Percentiles rank a stretch among this genome's conserved stretches.
phyloP scores from a whole-genome alignment of 2,113 vertebrate genomes.

The Nothobranchius kuhntae region DNA sequence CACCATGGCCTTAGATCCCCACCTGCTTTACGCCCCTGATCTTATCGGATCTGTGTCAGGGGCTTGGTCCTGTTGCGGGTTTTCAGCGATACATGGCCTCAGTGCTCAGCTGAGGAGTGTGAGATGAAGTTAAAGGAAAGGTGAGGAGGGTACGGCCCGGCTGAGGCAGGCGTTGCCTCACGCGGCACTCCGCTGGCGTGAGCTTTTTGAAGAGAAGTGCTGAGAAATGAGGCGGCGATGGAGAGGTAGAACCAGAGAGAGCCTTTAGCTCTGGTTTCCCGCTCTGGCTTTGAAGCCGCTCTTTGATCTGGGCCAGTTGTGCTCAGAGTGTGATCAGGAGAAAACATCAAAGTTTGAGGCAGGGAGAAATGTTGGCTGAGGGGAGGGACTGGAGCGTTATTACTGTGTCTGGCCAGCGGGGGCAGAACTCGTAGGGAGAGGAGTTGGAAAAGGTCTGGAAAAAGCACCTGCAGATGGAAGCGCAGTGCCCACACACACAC shows the following conservation, averaged over 20 bases:
- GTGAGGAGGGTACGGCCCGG: slow-evolving; percentile 48
- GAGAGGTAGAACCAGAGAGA: slow-evolving; percentile 39
- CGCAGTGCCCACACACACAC: neutral
- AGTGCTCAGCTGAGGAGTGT: slow-evolving; percentile 31
- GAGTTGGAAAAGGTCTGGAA: slow-evolving; percentile 15
- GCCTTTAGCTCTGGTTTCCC: slow-evolving; percentile 76
- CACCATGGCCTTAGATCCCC: slow-evolving; percentile 69
- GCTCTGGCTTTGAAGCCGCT: slow-evolving; percentile 76
- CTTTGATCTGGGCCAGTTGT: slow-evolving; percentile 79
- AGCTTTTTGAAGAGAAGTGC: slow-evolving; percentile 67
- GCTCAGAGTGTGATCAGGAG: slow-evolving; percentile 75
- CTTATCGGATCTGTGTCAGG: slow-evolving; percentile 32
- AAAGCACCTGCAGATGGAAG: slow-evolving; percentile 38
- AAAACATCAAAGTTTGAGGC: slow-evolving; percentile 59
- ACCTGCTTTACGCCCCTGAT: slow-evolving; percentile 46
- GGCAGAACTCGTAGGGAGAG: slow-evolving; percentile 25
- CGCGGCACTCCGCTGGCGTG: slow-evolving; percentile 34
- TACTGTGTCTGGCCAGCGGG: slow-evolving; percentile 43
- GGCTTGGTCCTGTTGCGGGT: slow-evolving; percentile 2
- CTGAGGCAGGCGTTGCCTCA: slow-evolving; percentile 36
- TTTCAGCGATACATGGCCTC: slow-evolving; percentile 10
- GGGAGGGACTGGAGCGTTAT: slow-evolving; percentile 53
- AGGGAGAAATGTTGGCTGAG: slow-evolving; percentile 47
- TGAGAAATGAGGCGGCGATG: slow-evolving; percentile 58
- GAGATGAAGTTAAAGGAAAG: slow-evolving; percentile 43